Evolutionary conservation across 2,113 vertebrate genomes (phyloP), one percentile per base, ranked within the genome.

Genomic region (Phoxinus phoxinus): DNA sequence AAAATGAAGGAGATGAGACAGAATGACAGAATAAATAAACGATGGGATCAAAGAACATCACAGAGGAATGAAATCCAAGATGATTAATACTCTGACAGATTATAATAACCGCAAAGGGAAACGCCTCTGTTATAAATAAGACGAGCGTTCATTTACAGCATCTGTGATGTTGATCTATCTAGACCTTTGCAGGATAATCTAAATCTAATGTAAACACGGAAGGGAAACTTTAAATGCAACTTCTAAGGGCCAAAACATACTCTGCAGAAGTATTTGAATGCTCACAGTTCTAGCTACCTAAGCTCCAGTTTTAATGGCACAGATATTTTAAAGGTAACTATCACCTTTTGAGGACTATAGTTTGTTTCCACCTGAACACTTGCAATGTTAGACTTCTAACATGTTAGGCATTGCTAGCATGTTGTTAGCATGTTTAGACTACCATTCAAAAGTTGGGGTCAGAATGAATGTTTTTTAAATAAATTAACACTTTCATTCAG

Each of bases 21-120:
- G 73, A 61, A 44, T 27, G 72, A 81, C 15, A 23, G 78, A 53
- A 59, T 4, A 73, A 59, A 27, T 37, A 25, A 37, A 80, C 2
- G 15, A 65, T 44, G 21, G 67, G 65, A 73, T 46, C 37, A 74
- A 46, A 46, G 41, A 13, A 41, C 51, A 63, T n/a, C 6, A 17
- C 17, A 37, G 67, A 27, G 32, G 74, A 41, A 78, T 12, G 6
- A 15, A n/a, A 59, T 59, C 44, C 79, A 77, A 80, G 67, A 75
- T 79, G 2, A 65, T 58, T 23, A 71, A 37, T 71, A 35, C 32
- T 37, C 32, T 53, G 58, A 41, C 37, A 13, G 37, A 73, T 44
- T 73, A 12, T 41, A 73, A 44, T 32, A 32, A 19, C 27, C 8
- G 59, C 59, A 61, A 27, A 32, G 63, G 3, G 30, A 37, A 69